Evolutionary conservation across 1,140 invertebrate genomes (phyloP), one percentile per base, ranked within the genome.

Genomic region (Lepidotrigona ventralis): DNA sequence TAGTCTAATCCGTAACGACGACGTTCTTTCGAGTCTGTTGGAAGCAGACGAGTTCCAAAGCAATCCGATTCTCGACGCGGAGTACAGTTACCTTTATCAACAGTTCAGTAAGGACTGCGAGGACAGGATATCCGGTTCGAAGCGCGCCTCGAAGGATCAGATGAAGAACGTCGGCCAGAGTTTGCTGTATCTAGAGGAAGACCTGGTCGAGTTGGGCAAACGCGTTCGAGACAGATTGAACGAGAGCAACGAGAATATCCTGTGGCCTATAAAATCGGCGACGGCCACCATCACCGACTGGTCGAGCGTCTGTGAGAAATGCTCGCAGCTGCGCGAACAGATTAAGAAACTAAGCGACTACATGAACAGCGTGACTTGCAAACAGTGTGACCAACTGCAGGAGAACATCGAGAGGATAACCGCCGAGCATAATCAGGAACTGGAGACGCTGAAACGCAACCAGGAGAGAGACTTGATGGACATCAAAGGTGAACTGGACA

Each of bases 51-150:
- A 91, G 17, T 92, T 95, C 81, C 93, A 94, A 81, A 93, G 90
- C 74, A 94, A 95, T 90, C 91, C 94, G 81, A 87, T 93, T 26
- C 93, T 94, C 80, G 95, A 95, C 90, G 94, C 95, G 78, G 95
- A 96, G 93, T 96, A 96, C 90, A 94, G 95, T 83, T 96, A 95
- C 91, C 93, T 96, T 53, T 96, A 95, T 92, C 95, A 95, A 77
- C 95, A 95, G 85, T 95, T 96, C 90, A 94, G 93, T 71, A 94
- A 94, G 81, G 95, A 96, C 89, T 95, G 95, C 90, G 91, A 90
- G 23, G 90, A 91, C 5, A 90, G 75, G 51, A 90, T 93, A 76
- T 79, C 84, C 9, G 88, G 87, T 12, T 76, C 73, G 23, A 90
- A 88, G 58, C 80, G 78, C 17, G 76, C 79, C 23, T 86, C 90